Evolutionary conservation across 2,888 invertebrate genomes (phyloP).

Genomic region (Spodoptera littoralis): DNA sequence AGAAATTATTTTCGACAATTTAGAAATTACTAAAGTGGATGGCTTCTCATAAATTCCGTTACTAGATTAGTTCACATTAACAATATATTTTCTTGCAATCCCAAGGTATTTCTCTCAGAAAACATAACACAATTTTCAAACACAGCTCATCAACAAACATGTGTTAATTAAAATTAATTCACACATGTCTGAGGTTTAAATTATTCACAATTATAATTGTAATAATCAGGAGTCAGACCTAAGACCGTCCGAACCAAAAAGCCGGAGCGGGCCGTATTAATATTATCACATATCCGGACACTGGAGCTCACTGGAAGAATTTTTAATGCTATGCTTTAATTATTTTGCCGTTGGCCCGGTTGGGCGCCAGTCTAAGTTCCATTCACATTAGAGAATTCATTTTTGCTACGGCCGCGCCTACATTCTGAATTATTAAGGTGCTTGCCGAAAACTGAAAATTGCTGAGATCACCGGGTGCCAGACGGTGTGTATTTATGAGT

Average conservation of each 20-base stretch:
- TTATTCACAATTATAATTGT: slow-evolving; percentile 61
- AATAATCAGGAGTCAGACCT: slow-evolving; percentile 59
- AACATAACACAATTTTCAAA: slow-evolving; percentile 14
- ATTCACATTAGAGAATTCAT: slow-evolving; percentile 88
- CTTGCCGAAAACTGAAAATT: slow-evolving; percentile 87
- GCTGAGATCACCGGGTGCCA: slow-evolving; percentile 77
- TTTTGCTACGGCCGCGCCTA: slow-evolving; percentile 76
- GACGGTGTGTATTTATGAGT: slow-evolving; percentile 81
- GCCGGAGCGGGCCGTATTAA: slow-evolving; percentile 76
- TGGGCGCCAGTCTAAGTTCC: slow-evolving; percentile 79
- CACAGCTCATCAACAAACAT: slow-evolving; percentile 48
- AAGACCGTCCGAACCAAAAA: slow-evolving; percentile 66
- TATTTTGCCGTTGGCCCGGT: slow-evolving; percentile 82
- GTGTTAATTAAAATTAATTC: slow-evolving; percentile 59
- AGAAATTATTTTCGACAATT: neutral
- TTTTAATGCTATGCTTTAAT: slow-evolving; percentile 88
- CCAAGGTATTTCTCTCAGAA: neutral
- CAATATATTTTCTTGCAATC: neutral
- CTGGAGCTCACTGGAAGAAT: slow-evolving; percentile 84
- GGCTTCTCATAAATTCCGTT: neutral
- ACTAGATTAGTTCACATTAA: neutral
- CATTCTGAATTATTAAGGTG: slow-evolving; percentile 62
- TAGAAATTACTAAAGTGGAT: neutral
- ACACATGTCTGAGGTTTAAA: slow-evolving; percentile 58
- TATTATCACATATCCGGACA: slow-evolving; percentile 88